Evolutionary conservation across 2,797 vertebrate genomes (phyloP), one percentile per base, ranked within the genome.

Genomic region (Fratercula arctica): DNA sequence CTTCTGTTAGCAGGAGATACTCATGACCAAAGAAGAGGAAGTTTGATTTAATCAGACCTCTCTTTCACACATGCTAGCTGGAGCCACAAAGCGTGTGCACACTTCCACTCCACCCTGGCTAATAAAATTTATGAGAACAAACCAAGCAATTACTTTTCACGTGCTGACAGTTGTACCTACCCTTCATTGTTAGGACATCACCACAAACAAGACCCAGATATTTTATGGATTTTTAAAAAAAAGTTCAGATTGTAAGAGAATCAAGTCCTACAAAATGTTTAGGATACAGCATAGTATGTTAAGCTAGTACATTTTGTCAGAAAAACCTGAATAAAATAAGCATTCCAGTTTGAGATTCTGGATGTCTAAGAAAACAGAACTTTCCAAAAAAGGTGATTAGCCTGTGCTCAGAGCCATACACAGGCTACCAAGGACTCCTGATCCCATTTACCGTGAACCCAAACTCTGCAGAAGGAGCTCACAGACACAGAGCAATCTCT

Each of bases 111-210:
- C 45, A 86, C 46, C 4, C 45, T 75, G 35, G 50, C 46, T 86
- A 66, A 86, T 56, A 91, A 63, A 93, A 95, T 81, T 85, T 96
- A 81, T 81, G 82, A 78, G 75, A 85, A 77, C 35, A 95, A 91
- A 89, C 67, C 15, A 61, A 75, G 69, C 61, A 59, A 81, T 94
- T 85, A 23, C 21, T 93, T 88, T 88, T 87, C 69, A 88, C 39
- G 67, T 59, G 56, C 68, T 90, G 81, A 67, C 87, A 87, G 72
- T 18, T 88, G 21, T 54, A 91, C 54, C 80, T 81, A 92, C 51
- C 43, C 39, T 88, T 93, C 54, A 51, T 8, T 86, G 41, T 72
- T 78, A 83, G 64, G 46, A 41, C 67, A 84, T 43, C 43, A 93
- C 53, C 85, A 85, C 64, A 78, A 80, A 70, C 56, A 54, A 82